These are phyloP conservation scores for Raja brachyura DNA, from an alignment of 2,113 vertebrate species.

Conservation along the genomic window DNA sequence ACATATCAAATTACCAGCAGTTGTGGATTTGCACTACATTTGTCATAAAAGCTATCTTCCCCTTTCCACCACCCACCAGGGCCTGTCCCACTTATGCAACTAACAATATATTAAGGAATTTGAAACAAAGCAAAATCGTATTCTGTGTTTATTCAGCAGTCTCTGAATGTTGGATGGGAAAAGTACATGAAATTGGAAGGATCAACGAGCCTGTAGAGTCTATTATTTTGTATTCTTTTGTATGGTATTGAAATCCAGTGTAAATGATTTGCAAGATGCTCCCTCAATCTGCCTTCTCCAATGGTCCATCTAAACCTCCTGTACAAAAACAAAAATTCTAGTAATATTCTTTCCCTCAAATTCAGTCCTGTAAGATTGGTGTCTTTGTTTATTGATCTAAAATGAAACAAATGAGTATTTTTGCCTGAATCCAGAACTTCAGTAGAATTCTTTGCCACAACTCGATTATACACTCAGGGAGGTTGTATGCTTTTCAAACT, in stretches of 20 bases:
- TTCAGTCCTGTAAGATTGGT: neutral
- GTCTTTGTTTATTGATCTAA: neutral
- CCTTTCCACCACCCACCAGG: neutral
- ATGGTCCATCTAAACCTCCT: neutral
- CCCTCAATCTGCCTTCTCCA: neutral
- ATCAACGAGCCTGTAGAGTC: neutral
- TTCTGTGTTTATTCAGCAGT: neutral
- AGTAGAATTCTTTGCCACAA: neutral
- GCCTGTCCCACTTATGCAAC: no score
- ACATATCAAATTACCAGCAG: neutral
- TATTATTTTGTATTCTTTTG: neutral
- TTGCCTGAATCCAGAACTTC: neutral
- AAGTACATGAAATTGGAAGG: neutral
- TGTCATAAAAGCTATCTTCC: neutral
- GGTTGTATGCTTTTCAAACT: neutral
- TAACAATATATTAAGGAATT: neutral
- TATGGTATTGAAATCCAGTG: neutral
- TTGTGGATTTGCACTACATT: neutral
- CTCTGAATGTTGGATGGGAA: neutral
- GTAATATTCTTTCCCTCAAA: no score
- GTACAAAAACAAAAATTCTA: neutral
- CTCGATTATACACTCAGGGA: neutral
- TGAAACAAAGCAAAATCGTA: neutral
- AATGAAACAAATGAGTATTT: neutral
- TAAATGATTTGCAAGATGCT: neutral